phyloP scores from a whole-genome alignment of 2,888 invertebrate genomes.

The Anticlea derivata region DNA sequence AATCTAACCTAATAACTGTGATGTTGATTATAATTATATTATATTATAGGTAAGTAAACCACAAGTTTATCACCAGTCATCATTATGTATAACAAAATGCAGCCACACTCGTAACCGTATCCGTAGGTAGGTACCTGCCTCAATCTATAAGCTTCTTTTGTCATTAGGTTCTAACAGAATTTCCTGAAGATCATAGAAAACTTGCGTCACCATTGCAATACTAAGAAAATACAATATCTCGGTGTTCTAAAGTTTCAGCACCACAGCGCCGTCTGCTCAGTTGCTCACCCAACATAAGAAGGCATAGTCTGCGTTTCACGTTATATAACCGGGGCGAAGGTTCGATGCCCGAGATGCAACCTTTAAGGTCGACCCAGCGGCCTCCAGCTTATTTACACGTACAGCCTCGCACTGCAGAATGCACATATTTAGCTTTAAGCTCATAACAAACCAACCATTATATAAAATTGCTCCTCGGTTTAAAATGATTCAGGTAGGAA shows the following conservation, averaged over 20 bases:
- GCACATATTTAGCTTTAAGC: conserved; percentile 6
- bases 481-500: too few relatives aligned
- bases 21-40: too few relatives aligned
- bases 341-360: conserved; percentile 72
- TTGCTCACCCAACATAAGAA: conserved; percentile 30
- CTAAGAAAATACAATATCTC: neutral
- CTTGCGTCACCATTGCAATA: neutral
- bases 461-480: neutral
- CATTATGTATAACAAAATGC: too few relatives aligned
- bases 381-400: conserved; percentile 59
- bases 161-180: too few relatives aligned
- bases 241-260: conserved; percentile 32
- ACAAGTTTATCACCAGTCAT: too few relatives aligned
- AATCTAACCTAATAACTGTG: too few relatives aligned
- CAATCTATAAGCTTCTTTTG: too few relatives aligned
- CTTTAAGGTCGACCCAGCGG: conserved; percentile 73
- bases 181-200: too few relatives aligned
- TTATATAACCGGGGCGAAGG: conserved; percentile 65
- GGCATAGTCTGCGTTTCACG: conserved; percentile 56
- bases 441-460: conserved; percentile 9
- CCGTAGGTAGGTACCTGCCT: neutral
- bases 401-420: conserved; percentile 29
- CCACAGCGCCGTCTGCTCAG: conserved; percentile 22
- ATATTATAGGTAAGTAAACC: too few relatives aligned
- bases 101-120: too few relatives aligned